phyloP scores from a whole-genome alignment of 2,888 invertebrate species.

The Ischnura elegans region DNA sequence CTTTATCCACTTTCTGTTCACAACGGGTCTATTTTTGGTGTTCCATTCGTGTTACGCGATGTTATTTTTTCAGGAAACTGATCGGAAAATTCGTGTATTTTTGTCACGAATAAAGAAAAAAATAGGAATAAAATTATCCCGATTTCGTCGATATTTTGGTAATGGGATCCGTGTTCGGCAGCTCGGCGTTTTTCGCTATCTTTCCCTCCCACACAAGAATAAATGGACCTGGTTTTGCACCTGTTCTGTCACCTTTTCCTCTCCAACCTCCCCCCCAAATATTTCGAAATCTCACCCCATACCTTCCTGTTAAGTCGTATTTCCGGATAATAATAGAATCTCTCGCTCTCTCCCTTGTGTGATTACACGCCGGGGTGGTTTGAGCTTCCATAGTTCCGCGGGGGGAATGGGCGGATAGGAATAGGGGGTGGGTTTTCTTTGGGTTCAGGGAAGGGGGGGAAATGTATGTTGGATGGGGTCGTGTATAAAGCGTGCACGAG shows the following conservation, averaged over 20 bases:
- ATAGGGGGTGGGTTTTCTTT: neutral
- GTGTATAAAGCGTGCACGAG: slow-evolving; percentile 27
- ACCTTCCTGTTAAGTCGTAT: neutral
- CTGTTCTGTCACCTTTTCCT: neutral
- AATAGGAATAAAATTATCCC: neutral
- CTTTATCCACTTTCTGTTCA: neutral
- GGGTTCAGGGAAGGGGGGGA: neutral
- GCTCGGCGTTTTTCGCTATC: neutral
- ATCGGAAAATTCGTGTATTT: neutral
- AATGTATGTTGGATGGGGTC: neutral
- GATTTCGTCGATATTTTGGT: neutral
- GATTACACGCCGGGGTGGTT: slow-evolving; percentile 25
- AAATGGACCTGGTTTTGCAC: neutral
- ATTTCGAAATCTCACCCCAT: too few species aligned
- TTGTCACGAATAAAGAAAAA: neutral
- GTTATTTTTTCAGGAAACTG: too few species aligned
- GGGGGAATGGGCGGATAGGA: neutral
- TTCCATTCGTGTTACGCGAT: too few species aligned
- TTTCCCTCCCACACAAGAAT: neutral
- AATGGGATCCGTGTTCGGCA: neutral
- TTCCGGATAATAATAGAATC: slow-evolving; percentile 41
- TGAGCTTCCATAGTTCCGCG: neutral
- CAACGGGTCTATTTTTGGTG: neutral
- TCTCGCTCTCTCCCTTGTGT: slow-evolving; percentile 37
- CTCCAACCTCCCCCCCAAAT: neutral